Conservation (phyloP, 92 coral and sea anemone species). For the Heliopora coerulea region DNA sequence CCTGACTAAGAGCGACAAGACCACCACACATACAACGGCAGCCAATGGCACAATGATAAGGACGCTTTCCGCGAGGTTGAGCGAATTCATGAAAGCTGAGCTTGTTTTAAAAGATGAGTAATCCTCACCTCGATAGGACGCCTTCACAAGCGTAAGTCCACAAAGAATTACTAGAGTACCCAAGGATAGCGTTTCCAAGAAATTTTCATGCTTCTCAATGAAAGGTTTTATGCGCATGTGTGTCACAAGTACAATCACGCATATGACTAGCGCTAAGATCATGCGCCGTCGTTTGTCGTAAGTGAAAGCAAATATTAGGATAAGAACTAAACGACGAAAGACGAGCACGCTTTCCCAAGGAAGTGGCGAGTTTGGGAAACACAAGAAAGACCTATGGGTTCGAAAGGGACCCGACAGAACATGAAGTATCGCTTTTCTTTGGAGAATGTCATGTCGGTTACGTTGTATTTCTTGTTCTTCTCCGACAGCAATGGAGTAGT, state of each 20-base stretch:
- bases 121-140: conserved; percentile 14
- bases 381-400: not conserved
- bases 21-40: not conserved
- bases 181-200: conserved; percentile 11
- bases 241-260: conserved; percentile 12
- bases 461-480: no score
- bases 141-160: conserved; percentile 14
- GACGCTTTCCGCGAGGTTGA: conserved; percentile 6
- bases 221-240: conserved; percentile 6
- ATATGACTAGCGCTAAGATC: not conserved
- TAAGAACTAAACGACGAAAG: conserved; percentile 21
- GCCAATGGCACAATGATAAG: conserved; percentile 21
- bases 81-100: conserved; percentile 3
- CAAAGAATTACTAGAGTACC: conserved; percentile 1
- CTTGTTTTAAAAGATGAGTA: conserved; percentile 9
- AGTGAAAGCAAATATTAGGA: not conserved
- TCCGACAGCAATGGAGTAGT: no score
- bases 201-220: conserved; percentile 1
- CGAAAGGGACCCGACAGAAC: conserved; percentile 26
- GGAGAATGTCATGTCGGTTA: not conserved
- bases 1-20: not conserved
- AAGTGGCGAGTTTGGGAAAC: conserved; percentile 10
- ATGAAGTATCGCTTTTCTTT: conserved; percentile 6
- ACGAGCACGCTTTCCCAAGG: conserved; percentile 19
- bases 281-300: conserved; percentile 20